These are phyloP conservation scores for Desmophyllum pertusum DNA, from an alignment of 92 coral and sea anemone genomes.

Conservation along the genomic window DNA sequence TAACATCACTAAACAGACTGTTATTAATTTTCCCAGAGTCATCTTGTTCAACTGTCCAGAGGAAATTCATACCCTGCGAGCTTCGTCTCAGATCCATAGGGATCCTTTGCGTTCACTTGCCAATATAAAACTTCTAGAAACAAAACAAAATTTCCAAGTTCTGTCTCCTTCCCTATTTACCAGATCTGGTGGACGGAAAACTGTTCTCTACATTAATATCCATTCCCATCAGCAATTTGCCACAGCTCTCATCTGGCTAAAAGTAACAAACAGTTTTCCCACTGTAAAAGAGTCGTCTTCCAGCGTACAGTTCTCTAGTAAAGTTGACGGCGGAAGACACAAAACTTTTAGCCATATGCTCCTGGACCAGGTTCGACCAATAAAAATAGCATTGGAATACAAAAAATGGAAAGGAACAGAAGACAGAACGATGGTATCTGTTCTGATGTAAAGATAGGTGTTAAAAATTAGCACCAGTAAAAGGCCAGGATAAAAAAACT, in stretches of 20 bases:
- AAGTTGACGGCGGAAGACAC: slow-evolving; percentile 44
- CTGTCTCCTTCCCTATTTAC: slow-evolving; percentile 70
- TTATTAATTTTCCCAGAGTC: no score
- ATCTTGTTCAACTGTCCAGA: slow-evolving; percentile 70
- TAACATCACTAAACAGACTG: no score
- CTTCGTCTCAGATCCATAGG: slow-evolving; percentile 81
- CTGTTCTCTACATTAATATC: slow-evolving; percentile 72
- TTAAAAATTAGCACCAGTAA: slow-evolving; percentile 65
- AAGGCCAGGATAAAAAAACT: slow-evolving; percentile 70
- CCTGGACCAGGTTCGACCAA: slow-evolving; percentile 87
- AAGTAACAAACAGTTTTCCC: slow-evolving; percentile 70
- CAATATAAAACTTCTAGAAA: slow-evolving; percentile 57
- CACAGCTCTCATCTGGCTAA: slow-evolving; percentile 79
- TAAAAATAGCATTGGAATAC: slow-evolving; percentile 61
- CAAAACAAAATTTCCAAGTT: slow-evolving; percentile 59
- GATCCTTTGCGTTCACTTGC: slow-evolving; percentile 67
- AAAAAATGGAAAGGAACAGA: slow-evolving; percentile 46
- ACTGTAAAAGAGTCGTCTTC: slow-evolving; percentile 35
- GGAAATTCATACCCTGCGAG: slow-evolving; percentile 87
- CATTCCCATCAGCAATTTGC: slow-evolving; percentile 74
- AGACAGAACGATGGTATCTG: neutral
- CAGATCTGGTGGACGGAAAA: slow-evolving; percentile 90
- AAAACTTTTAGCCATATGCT: slow-evolving; percentile 69
- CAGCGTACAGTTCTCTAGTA: slow-evolving; percentile 37
- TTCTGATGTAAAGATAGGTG: slow-evolving; percentile 45